Conservation (phyloP, 1,140 invertebrate species). For the Apis laboriosa region DNA sequence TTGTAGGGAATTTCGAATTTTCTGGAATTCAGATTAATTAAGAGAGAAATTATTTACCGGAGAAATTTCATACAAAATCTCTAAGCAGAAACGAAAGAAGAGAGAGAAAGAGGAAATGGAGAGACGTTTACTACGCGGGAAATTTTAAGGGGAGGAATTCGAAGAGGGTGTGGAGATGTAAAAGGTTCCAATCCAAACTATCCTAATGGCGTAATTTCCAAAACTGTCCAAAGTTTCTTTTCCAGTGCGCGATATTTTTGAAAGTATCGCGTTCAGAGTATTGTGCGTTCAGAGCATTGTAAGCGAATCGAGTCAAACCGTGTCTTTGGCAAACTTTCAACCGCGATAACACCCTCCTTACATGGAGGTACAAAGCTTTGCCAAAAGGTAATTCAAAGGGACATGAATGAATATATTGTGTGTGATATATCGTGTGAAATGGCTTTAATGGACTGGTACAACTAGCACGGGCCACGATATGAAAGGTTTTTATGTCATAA, state of each 20-base stretch:
- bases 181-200: constrained; percentile 14
- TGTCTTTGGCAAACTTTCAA: constrained; percentile 63
- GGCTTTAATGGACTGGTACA: constrained; percentile 6
- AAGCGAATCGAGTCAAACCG: constrained; percentile 50
- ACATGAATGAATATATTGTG: constrained; percentile 20
- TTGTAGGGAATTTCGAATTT: too few species aligned
- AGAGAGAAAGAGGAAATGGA: too few species aligned
- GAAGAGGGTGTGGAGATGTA: background rate
- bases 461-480: background rate
- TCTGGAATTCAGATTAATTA: too few species aligned
- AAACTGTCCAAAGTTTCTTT: constrained; percentile 57
- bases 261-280: constrained; percentile 58
- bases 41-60: too few species aligned
- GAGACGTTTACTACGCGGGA: too few species aligned
- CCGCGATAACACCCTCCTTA: constrained; percentile 32
- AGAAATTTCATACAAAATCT: too few species aligned
- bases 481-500: background rate
- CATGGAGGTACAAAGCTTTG: constrained; percentile 27
- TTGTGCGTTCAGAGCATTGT: constrained; percentile 57
- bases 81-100: too few species aligned
- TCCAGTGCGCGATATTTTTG: constrained; percentile 33
- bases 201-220: constrained; percentile 53
- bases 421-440: background rate
- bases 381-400: constrained; percentile 41
- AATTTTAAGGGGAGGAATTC: background rate